Conservation (phyloP, 2,888 invertebrate species). For the Dryocosmus kuriphilus region DNA sequence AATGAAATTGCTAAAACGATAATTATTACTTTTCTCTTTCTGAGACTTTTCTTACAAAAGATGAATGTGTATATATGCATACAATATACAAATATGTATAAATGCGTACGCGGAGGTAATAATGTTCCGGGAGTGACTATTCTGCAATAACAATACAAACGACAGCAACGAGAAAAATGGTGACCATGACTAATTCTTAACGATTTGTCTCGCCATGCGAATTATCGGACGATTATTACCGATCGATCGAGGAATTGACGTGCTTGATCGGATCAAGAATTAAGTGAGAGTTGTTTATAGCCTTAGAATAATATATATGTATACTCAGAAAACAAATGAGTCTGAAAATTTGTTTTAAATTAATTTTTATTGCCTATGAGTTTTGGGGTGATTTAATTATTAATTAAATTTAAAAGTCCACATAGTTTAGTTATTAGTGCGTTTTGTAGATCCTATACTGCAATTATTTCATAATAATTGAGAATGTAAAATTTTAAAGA, state of each 20-base stretch:
- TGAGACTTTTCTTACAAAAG: background rate
- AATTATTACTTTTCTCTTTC: conserved; percentile 24
- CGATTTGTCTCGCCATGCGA: conserved; percentile 37
- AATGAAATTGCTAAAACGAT: conserved; percentile 41
- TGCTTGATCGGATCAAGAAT: conserved; percentile 26
- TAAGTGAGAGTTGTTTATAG: background rate
- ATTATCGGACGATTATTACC: conserved; percentile 26
- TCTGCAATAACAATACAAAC: background rate
- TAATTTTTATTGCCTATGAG: background rate
- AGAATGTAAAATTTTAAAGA: too few relatives aligned
- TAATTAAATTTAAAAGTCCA: too few relatives aligned
- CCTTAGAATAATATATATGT: background rate
- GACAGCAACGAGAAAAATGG: conserved; percentile 25
- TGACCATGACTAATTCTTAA: conserved; percentile 36
- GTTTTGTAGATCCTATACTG: background rate
- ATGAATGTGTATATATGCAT: background rate
- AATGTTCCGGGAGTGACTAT: background rate
- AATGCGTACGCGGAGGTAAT: background rate
- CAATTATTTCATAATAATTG: too few relatives aligned
- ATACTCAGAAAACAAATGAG: background rate
- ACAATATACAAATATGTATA: background rate
- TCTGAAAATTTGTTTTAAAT: background rate
- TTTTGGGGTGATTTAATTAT: too few relatives aligned
- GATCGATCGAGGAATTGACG: conserved; percentile 10
- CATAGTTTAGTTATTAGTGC: too few relatives aligned